Conservation (phyloP, 2,797 vertebrate genomes). For the Sternotherus odoratus region DNA sequence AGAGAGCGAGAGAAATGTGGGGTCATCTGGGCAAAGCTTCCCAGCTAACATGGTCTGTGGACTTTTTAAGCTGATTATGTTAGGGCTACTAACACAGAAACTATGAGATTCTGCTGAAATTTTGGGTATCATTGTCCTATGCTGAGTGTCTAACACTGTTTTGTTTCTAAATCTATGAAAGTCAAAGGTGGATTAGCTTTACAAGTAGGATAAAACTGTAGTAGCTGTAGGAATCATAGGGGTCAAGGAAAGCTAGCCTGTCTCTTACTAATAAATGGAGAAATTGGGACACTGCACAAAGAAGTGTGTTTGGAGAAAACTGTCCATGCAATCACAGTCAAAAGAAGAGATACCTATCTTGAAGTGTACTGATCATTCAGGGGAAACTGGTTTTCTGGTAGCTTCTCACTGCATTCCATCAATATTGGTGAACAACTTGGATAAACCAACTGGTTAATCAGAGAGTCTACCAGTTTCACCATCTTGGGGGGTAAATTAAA, state of each 20-base stretch:
- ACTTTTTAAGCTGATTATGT: background rate
- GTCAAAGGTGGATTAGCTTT: slow-evolving; percentile 31
- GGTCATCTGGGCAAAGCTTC: background rate
- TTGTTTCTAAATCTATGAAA: slow-evolving; percentile 38
- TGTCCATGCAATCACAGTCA: background rate
- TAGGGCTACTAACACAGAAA: background rate
- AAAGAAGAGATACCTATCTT: background rate
- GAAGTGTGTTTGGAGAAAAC: background rate
- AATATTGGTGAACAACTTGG: background rate
- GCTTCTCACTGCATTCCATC: background rate
- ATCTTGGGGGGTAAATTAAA: slow-evolving; percentile 20
- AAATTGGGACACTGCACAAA: background rate
- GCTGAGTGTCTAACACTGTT: slow-evolving; percentile 13
- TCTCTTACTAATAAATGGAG: slow-evolving; percentile 6
- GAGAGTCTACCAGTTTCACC: slow-evolving; percentile 15
- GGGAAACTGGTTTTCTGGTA: background rate
- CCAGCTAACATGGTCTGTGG: background rate
- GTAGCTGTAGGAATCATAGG: slow-evolving; percentile 17
- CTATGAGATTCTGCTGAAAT: background rate
- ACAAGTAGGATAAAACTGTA: slow-evolving; percentile 22
- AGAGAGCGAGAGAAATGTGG: background rate
- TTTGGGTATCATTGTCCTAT: background rate
- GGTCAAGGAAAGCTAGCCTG: background rate
- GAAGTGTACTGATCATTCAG: background rate
- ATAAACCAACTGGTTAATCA: slow-evolving; percentile 4